Evolutionary conservation across 2,888 invertebrate genomes (phyloP).

Genomic region (Eupithecia exiguata): DNA sequence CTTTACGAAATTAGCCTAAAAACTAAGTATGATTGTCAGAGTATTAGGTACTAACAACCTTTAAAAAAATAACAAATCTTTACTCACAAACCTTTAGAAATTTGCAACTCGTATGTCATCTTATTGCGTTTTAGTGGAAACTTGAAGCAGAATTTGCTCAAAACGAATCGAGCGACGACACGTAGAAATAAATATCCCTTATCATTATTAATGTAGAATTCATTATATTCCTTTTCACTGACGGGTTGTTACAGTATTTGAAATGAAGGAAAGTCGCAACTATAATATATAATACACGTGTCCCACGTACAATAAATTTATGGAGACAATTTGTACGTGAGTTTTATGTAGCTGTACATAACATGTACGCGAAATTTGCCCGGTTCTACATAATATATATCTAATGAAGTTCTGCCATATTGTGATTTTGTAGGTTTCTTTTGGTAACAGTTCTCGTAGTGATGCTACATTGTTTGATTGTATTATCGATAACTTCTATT

Average conservation of each 20-base stretch:
- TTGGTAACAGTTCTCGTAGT: slow-evolving; percentile 2
- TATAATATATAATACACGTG: background rate
- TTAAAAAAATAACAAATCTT: background rate
- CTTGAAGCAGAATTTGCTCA: slow-evolving; percentile 47
- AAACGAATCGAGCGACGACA: slow-evolving; percentile 51
- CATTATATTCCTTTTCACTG: slow-evolving; percentile 71
- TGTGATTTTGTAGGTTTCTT: background rate
- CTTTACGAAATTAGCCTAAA: background rate
- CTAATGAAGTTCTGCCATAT: background rate
- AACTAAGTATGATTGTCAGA: background rate
- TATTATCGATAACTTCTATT: slow-evolving; percentile 21
- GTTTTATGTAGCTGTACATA: background rate
- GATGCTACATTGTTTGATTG: slow-evolving; percentile 17
- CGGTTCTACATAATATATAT: background rate
- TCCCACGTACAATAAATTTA: background rate
- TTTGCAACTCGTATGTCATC: background rate
- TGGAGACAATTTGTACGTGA: background rate
- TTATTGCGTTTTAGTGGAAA: background rate
- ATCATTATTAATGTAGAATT: slow-evolving; percentile 59
- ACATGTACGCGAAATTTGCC: background rate
- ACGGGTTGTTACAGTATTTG: slow-evolving; percentile 49
- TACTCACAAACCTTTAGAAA: background rate
- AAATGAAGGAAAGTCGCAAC: background rate
- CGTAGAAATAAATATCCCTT: slow-evolving; percentile 56
- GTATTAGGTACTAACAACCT: background rate